A percentile compares a stretch with the other conserved stretches of the same genome.
Conservation (phyloP, 2,113 vertebrate species). For the Octodon degus region DNA sequence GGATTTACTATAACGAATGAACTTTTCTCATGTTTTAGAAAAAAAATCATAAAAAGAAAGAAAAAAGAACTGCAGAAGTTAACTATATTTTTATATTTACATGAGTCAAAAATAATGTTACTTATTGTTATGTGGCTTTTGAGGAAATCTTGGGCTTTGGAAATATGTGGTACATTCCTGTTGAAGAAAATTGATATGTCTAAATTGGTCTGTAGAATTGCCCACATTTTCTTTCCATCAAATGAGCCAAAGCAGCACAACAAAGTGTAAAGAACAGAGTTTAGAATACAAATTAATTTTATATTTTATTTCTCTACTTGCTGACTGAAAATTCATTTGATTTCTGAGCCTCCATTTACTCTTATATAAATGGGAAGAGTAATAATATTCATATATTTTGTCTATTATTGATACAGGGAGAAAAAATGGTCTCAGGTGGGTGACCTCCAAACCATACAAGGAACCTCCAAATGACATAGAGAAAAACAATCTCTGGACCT, state of each 20-base stretch:
- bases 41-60: too few relatives aligned
- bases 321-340: neutral
- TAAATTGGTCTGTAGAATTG: neutral
- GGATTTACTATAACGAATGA: slow-evolving; percentile 16
- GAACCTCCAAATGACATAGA: too few relatives aligned
- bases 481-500: too few relatives aligned
- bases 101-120: slow-evolving; percentile 43
- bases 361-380: neutral
- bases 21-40: neutral
- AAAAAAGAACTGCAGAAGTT: neutral
- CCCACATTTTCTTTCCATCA: neutral
- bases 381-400: neutral
- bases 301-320: neutral
- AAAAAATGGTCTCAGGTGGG: too few relatives aligned
- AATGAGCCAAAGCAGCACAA: neutral
- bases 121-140: neutral
- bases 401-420: too few relatives aligned
- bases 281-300: slow-evolving; percentile 12
- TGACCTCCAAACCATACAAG: too few relatives aligned
- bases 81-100: neutral
- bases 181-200: neutral
- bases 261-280: neutral
- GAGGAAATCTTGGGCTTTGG: neutral
- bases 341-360: neutral
- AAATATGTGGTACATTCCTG: neutral